Conservation (phyloP, 2,113 vertebrate species). For the Gallinago media region DNA sequence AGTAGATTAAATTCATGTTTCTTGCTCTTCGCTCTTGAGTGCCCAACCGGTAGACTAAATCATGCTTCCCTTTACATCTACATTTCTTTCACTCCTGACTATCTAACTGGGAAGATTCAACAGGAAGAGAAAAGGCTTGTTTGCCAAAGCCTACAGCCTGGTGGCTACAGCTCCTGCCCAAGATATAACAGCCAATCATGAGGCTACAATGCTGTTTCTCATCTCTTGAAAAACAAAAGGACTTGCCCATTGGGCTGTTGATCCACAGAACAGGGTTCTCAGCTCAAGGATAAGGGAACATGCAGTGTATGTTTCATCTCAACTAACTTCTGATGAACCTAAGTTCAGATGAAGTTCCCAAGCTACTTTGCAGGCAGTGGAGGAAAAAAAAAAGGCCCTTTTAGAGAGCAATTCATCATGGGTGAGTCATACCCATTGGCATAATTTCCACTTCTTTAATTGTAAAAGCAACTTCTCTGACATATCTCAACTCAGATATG, state of each 20-base stretch:
- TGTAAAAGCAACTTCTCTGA: not conserved
- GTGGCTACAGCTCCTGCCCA: not conserved
- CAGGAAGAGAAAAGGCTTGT: not conserved
- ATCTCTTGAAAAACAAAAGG: not conserved
- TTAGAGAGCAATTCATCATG: not conserved
- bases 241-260: fast-evolving
- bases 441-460: not conserved
- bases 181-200: not conserved
- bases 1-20: not conserved
- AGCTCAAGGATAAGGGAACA: not conserved
- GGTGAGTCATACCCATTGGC: not conserved
- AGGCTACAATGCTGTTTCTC: not conserved
- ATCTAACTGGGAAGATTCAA: not conserved
- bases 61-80: not conserved
- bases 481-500: not conserved
- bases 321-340: not conserved
- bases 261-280: not conserved
- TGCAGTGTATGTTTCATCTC: not conserved
- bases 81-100: not conserved
- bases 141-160: not conserved
- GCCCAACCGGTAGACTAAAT: not conserved
- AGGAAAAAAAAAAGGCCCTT: fast-evolving
- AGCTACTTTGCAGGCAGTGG: not conserved
- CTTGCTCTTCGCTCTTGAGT: not conserved
- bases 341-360: not conserved